phyloP scores from a whole-genome alignment of 2,113 vertebrate species.

The Salvelinus sp. region DNA sequence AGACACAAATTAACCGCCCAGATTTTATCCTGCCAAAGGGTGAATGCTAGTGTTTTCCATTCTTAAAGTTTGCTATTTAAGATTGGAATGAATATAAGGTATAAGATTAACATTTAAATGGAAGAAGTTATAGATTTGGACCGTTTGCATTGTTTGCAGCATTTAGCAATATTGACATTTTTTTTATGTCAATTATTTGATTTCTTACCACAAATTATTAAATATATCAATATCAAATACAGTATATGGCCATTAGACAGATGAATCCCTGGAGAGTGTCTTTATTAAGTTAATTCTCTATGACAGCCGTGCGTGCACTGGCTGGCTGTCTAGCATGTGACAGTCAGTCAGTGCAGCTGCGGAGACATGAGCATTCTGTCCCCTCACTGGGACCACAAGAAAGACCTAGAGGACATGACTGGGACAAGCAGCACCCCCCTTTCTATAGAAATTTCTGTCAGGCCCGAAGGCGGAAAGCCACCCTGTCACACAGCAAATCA shows the following conservation, averaged over 20 bases:
- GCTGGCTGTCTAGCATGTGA: constrained; percentile 41
- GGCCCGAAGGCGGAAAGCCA: constrained; percentile 53
- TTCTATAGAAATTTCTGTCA: constrained; percentile 40
- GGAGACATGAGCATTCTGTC: constrained; percentile 29
- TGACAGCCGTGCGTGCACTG: constrained; percentile 49
- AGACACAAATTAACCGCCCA: too few relatives aligned
- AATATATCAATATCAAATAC: too few relatives aligned
- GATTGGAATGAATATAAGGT: too few relatives aligned
- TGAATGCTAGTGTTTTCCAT: too few relatives aligned
- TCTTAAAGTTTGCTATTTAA: too few relatives aligned
- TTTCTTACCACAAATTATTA: too few relatives aligned
- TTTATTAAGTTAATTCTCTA: constrained; percentile 70
- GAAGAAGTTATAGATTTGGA: too few relatives aligned
- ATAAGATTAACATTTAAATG: too few relatives aligned
- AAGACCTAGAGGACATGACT: constrained; percentile 48
- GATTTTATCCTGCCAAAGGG: too few relatives aligned
- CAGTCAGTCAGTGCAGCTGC: constrained; percentile 54
- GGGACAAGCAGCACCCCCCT: constrained; percentile 13
- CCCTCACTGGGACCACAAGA: constrained; percentile 29
- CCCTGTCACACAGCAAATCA: constrained; percentile 70
- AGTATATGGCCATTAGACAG: constrained; percentile 58
- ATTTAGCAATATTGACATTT: too few relatives aligned
- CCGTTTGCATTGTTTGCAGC: too few relatives aligned
- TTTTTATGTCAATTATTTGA: too few relatives aligned
- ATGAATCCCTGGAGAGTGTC: constrained; percentile 64